Evolutionary conservation across 2,113 vertebrate species (phyloP), one percentile per base, ranked within the genome.

Genomic region (Trachemys scripta): DNA sequence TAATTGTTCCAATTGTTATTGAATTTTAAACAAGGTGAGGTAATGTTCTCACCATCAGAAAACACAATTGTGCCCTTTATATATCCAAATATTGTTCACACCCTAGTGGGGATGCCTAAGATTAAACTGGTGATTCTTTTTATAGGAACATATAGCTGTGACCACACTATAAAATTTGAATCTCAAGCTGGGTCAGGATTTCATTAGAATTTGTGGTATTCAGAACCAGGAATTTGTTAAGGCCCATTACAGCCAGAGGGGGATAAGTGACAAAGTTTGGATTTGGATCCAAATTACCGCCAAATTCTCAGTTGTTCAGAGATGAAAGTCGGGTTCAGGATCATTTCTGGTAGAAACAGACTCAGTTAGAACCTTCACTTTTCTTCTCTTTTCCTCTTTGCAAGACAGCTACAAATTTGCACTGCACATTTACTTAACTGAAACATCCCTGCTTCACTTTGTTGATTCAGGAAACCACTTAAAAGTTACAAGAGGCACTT

Each of bases 391-490:
- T 75, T 89, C 42, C 38, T 69, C 76, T 72, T 80, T 82, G 91
- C 38, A 90, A 89, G 90, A 95, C 95, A 75, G 65, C 45, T 93
- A 89, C n/a, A 83, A 72, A 81, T 53, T 17, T n/a, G 10, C 42
- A 35, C 62, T 88, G 65, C 51, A 1, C 49, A 8, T 92, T 92
- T 19, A 27, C 17, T 45, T 42, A 72, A 72, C 49, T 54, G 83
- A 84, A 83, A 93, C 72, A 86, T 47, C 49, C 76, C 19, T n/a
- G 31, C 3, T 89, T 87, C 57, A 53, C 80, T 96, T 87, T 83
- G 49, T 59, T 89, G 87, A 35, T 59, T 69, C 85, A 82, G 57
- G 88, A 94, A 97, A 96, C 7, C 54, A 87, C 57, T 88, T 84
- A 31, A 69, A 92, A 85, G 76, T 35, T 92, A 49, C 83, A 76